Percentiles rank a stretch among this genome's conserved stretches.
phyloP scores from a whole-genome alignment of 1,140 invertebrate species.

The Cyclargus thomasi region DNA sequence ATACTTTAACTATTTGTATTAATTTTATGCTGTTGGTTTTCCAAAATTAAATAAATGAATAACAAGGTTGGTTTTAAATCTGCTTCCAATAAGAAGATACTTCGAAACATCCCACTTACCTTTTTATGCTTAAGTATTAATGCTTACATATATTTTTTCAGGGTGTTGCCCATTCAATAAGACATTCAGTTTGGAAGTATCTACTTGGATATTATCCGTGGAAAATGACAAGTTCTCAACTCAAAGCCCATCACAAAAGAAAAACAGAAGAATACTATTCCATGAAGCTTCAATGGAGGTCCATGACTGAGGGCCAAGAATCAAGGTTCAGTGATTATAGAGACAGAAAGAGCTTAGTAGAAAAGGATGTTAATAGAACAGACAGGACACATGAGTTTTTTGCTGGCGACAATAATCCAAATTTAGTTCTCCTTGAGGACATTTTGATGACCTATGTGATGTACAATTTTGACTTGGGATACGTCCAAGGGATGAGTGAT shows the following conservation, averaged over 20 bases:
- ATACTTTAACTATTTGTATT: too few species aligned
- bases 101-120: too few species aligned
- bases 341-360: slow-evolving; percentile 95
- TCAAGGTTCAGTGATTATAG: slow-evolving; percentile 90
- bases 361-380: slow-evolving; percentile 98
- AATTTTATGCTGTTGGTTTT: too few species aligned
- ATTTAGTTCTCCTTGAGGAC: slow-evolving; percentile 89
- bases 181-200: slow-evolving; percentile 96
- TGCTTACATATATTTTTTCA: slow-evolving; percentile 32
- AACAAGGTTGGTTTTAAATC: too few species aligned
- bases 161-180: slow-evolving; percentile 79
- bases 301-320: slow-evolving; percentile 91
- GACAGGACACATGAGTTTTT: slow-evolving; percentile 95
- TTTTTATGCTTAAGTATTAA: too few species aligned
- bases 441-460: slow-evolving; percentile 99
- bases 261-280: slow-evolving; percentile 92
- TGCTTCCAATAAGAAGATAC: too few species aligned
- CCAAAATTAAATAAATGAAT: too few species aligned
- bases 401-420: slow-evolving; percentile 92
- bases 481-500: slow-evolving; percentile 98
- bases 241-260: slow-evolving; percentile 80
- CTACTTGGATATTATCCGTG: slow-evolving; percentile 92
- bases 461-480: slow-evolving; percentile 99
- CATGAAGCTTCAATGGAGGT: slow-evolving; percentile 98
- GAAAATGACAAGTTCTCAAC: slow-evolving; percentile 84